Evolutionary conservation across 2,888 invertebrate species (phyloP), one percentile per base, ranked within the genome.

Genomic region (Drosophila mettleri): DNA sequence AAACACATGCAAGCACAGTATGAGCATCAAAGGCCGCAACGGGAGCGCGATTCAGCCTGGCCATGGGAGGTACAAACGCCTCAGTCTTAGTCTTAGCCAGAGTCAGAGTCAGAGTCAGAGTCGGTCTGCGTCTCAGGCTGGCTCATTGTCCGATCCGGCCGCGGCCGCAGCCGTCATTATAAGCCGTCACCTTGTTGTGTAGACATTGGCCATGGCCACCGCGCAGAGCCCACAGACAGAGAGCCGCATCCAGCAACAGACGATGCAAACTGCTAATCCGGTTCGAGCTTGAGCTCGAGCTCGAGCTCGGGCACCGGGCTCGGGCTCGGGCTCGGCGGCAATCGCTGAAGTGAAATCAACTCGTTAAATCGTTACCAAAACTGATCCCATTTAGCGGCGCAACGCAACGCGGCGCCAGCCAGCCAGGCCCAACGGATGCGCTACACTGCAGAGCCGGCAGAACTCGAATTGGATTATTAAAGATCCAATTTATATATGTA

Each of bases 291-390:
- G 70, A 54, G 73, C 46, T 14, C 45, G 41, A 22, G 22, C 7
- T 8, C 41, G 43, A 24, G 34, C 8, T 45, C 80, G 79, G 82
- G n/a, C n/a, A n/a, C n/a, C 52, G 70, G 59, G 73, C 46, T 14
- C 45, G 41, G 41, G 22, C 7, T 8, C 41, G 43, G 43, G 34
- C 8, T 45, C 80, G 79, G 82, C 82, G 80, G 89, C 90, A 91
- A 90, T 90, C 90, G 88, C 83, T 82, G 88, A 88, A 90, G 83
- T 78, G 87, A 91, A 90, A 89, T 91, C 89, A 90, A 90, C 90
- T 90, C 91, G 89, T 89, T 89, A 91, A 90, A 90, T 90, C 87
- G 91, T 91, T 90, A 90, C 89, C 88, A 85, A 90, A 86, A 85
- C 89, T 86, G 89, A 89, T 86, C 89, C 83, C 83, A 83, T 83